Conservation (phyloP, 1,140 invertebrate genomes). For the Drosophila saltans region DNA sequence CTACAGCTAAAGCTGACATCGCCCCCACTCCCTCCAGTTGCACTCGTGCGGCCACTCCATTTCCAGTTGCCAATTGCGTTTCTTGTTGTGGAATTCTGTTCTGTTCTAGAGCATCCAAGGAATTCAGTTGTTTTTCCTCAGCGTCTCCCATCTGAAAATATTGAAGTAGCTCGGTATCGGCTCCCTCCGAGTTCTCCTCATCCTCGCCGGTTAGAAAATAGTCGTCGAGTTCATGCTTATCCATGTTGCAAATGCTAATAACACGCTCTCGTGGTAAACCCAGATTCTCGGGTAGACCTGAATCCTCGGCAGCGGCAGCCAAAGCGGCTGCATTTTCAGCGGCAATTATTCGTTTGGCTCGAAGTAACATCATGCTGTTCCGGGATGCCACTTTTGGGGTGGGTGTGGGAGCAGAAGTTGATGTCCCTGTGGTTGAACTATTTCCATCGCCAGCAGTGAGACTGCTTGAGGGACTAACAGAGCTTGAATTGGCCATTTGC, state of each 20-base stretch:
- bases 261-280: constrained; percentile 85
- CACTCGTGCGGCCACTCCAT: constrained; percentile 26
- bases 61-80: constrained; percentile 39
- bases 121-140: constrained; percentile 83
- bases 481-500: constrained; percentile 62
- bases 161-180: constrained; percentile 90
- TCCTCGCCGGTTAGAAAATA: constrained; percentile 85
- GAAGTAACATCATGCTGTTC: constrained; percentile 63
- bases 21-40: constrained; percentile 13
- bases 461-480: constrained; percentile 70
- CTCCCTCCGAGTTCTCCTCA: constrained; percentile 90
- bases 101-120: constrained; percentile 81
- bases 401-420: constrained; percentile 17
- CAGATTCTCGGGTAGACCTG: constrained; percentile 72
- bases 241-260: constrained; percentile 88
- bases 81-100: constrained; percentile 75
- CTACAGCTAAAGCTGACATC: constrained; percentile 45
- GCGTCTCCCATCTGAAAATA: constrained; percentile 88
- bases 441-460: constrained; percentile 22
- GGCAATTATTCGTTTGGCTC: constrained; percentile 58
- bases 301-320: constrained; percentile 61
- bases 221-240: constrained; percentile 90
- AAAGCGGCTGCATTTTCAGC: constrained; percentile 59
- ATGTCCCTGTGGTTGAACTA: constrained; percentile 13
- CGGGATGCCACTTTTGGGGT: constrained; percentile 71